Evolutionary conservation across 1,140 invertebrate genomes (phyloP).

Genomic region (Hyposmocoma kahamanoa): DNA sequence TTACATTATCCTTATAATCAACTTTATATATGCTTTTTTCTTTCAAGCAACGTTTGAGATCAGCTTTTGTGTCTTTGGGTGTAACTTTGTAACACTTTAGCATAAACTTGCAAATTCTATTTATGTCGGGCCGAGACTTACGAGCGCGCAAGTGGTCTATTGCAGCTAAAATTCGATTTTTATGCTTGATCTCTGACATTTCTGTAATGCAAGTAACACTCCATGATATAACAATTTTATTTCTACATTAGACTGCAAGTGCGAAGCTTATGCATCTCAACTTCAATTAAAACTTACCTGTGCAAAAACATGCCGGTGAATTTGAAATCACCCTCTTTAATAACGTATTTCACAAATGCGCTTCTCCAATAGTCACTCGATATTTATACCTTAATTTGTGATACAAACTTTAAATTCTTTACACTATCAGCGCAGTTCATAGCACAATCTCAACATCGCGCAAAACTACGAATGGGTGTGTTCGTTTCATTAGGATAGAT

Average conservation of each 20-base stretch:
- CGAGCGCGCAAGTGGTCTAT: constrained; percentile 87
- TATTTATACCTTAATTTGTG: too few relatives aligned
- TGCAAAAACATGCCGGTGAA: constrained; percentile 58
- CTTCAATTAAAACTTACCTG: constrained; percentile 32
- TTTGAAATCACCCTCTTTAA: constrained; percentile 20
- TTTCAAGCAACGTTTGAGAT: constrained; percentile 84
- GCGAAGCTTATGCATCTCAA: not conserved
- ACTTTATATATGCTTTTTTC: constrained; percentile 86
- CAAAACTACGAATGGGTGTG: too few relatives aligned
- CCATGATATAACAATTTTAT: not conserved
- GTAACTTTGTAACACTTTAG: constrained; percentile 82
- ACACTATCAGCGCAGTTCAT: too few relatives aligned
- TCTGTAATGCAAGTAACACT: constrained; percentile 30
- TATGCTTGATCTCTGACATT: constrained; percentile 77
- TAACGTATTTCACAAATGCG: too few relatives aligned
- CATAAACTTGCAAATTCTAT: constrained; percentile 87
- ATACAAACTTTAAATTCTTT: too few relatives aligned
- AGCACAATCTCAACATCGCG: too few relatives aligned
- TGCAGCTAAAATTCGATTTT: constrained; percentile 85
- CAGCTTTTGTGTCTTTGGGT: constrained; percentile 81
- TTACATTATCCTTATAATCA: constrained; percentile 89
- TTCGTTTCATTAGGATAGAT: too few relatives aligned
- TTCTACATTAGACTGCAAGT: constrained; percentile 8
- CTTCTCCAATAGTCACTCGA: too few relatives aligned
- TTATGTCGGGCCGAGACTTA: constrained; percentile 88